Percentiles rank a stretch among this genome's conserved stretches.
phyloP scores from a whole-genome alignment of 2,113 vertebrate genomes.

The Ictidomys tridecemlineatus region DNA sequence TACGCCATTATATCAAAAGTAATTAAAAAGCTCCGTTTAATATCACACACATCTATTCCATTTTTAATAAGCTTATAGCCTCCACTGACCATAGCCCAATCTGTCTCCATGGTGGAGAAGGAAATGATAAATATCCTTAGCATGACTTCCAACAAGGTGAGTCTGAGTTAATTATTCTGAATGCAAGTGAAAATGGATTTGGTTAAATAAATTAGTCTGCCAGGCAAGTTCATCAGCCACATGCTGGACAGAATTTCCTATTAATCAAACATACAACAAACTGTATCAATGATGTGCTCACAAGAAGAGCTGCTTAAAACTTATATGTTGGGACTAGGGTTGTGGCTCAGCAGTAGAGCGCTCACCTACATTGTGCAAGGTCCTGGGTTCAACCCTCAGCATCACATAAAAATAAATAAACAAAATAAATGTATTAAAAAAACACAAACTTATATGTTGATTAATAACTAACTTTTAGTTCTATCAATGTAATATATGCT shows the following conservation, averaged over 20 bases:
- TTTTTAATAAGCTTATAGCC: slow-evolving; percentile 50
- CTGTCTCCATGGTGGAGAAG: slow-evolving; percentile 13
- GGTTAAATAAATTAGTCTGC: slow-evolving; percentile 59
- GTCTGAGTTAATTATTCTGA: slow-evolving; percentile 64
- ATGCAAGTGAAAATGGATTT: slow-evolving; percentile 63
- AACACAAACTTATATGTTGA: neutral
- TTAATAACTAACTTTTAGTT: slow-evolving; percentile 18
- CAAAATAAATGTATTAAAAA: no score
- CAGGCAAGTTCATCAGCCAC: neutral
- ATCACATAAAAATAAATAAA: no score
- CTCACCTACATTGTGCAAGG: no score
- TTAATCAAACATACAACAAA: slow-evolving; percentile 33
- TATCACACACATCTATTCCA: slow-evolving; percentile 55
- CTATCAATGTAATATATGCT: neutral
- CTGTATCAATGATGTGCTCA: neutral
- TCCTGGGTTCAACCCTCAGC: no score
- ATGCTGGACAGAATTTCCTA: slow-evolving; percentile 15
- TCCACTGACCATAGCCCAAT: slow-evolving; percentile 29
- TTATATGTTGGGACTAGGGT: neutral
- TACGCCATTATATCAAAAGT: slow-evolving; percentile 63
- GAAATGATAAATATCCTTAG: slow-evolving; percentile 63
- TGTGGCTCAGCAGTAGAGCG: no score
- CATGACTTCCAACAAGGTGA: slow-evolving; percentile 51
- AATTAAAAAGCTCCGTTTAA: slow-evolving; percentile 74
- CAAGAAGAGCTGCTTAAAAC: neutral